Evolutionary conservation across 2,113 vertebrate species (phyloP).

Genomic region (Tachycineta bicolor): DNA sequence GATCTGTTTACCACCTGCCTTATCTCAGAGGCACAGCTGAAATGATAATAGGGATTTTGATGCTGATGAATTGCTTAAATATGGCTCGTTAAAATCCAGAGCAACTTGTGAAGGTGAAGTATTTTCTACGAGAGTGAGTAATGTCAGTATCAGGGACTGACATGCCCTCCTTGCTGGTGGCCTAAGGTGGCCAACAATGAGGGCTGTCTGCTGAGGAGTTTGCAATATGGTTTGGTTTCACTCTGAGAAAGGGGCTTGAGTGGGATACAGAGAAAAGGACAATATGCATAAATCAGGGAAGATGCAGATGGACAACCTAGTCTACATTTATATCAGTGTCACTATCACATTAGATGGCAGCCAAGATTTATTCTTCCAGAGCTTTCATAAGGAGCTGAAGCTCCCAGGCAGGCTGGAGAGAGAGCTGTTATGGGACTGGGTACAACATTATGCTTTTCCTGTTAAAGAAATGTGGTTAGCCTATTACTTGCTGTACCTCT

Average conservation of each 20-base stretch:
- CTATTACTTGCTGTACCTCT: neutral
- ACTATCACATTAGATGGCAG: neutral
- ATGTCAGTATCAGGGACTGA: neutral
- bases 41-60: slow-evolving; percentile 54
- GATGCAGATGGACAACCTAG: neutral
- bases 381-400: neutral
- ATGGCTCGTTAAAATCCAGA: slow-evolving; percentile 36
- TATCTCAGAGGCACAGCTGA: slow-evolving; percentile 65
- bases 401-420: neutral
- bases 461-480: neutral
- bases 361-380: neutral
- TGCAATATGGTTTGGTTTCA: neutral
- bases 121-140: neutral
- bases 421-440: neutral
- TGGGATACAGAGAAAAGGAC: neutral
- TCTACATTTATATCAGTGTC: neutral
- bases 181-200: neutral
- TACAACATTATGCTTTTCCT: neutral
- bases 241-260: neutral
- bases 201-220: neutral
- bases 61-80: slow-evolving; percentile 20
- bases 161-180: neutral
- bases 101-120: slow-evolving; percentile 1
- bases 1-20: slow-evolving; percentile 67
- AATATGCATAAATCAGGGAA: neutral